These are phyloP conservation scores for Aphelenchoides avenae DNA, from an alignment of 1,140 invertebrate species.

Conservation along the genomic window DNA sequence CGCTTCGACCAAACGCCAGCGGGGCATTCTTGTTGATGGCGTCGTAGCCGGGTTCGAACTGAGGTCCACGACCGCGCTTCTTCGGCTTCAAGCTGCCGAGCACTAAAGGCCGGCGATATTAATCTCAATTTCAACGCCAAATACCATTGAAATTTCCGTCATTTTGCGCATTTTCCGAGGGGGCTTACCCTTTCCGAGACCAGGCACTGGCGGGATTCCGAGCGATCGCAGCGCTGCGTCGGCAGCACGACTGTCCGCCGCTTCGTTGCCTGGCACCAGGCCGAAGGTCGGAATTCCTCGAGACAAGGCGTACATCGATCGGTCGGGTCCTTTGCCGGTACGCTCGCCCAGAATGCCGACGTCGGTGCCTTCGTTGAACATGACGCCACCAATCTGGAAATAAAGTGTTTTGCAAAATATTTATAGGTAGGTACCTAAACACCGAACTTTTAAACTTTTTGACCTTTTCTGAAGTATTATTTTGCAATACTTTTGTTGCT, in stretches of 20 bases:
- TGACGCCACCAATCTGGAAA: slow-evolving; percentile 45
- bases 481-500: not conserved
- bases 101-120: slow-evolving; percentile 13
- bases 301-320: slow-evolving; percentile 31
- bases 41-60: slow-evolving; percentile 42
- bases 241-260: slow-evolving; percentile 28
- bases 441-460: not conserved
- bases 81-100: slow-evolving; percentile 20
- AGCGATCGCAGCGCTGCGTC: slow-evolving; percentile 32
- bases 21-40: slow-evolving; percentile 41
- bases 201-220: slow-evolving; percentile 40
- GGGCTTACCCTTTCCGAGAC: slow-evolving; percentile 32
- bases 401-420: no score
- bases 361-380: slow-evolving; percentile 41
- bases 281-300: slow-evolving; percentile 36
- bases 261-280: slow-evolving; percentile 22
- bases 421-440: no score
- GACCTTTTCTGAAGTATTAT: not conserved
- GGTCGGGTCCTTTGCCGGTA: slow-evolving; percentile 32
- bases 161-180: no score
- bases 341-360: slow-evolving; percentile 37
- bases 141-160: not conserved
- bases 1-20: slow-evolving; percentile 40
- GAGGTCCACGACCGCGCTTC: slow-evolving; percentile 16
- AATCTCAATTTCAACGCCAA: not conserved